Evolutionary conservation across 2,113 vertebrate species (phyloP), one percentile per base, ranked within the genome.

Genomic region (Coryphaenoides rupestris): DNA sequence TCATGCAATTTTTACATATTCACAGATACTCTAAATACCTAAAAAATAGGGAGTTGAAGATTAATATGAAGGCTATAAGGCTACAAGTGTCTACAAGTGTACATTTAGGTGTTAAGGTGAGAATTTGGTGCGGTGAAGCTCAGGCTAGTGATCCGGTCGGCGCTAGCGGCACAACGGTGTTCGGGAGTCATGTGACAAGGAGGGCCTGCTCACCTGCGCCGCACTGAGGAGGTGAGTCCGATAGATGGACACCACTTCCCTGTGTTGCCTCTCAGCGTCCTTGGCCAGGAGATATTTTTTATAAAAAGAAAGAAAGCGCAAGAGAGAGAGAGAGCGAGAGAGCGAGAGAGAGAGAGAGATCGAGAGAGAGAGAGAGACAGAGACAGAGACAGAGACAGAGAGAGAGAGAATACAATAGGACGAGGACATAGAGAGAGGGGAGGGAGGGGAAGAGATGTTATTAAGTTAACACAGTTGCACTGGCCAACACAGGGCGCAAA

Each of bases 161-260:
- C n/a, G n/a, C n/a, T n/a, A n/a, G n/a, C n/a, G n/a, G n/a, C n/a
- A n/a, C n/a, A n/a, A n/a, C n/a, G n/a, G n/a, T n/a, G n/a, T n/a
- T n/a, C n/a, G n/a, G n/a, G n/a, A n/a, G n/a, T n/a, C n/a, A n/a
- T n/a, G n/a, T n/a, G n/a, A n/a, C n/a, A n/a, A n/a, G n/a, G n/a
- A n/a, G n/a, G n/a, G n/a, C n/a, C n/a, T n/a, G n/a, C 74, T 62
- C 83, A 98, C 97, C 94, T 99, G 96, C 0, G 95, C 96, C 10
- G 97, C 97, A 64, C 95, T 98, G 24, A 99, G 96, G 12, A 99
- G 95, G 84, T 99, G 96, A 1, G 95, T 97, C 74, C 96, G 88
- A 69, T 99, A 99, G 74, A 98, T 96, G 2, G 94, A 91, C 50
- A 99, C 91, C 53, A 99, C 95, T 80, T 99, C 96, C 67, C 96